phyloP scores from a whole-genome alignment of 2,888 invertebrate genomes.

The Therioaphis trifolii region DNA sequence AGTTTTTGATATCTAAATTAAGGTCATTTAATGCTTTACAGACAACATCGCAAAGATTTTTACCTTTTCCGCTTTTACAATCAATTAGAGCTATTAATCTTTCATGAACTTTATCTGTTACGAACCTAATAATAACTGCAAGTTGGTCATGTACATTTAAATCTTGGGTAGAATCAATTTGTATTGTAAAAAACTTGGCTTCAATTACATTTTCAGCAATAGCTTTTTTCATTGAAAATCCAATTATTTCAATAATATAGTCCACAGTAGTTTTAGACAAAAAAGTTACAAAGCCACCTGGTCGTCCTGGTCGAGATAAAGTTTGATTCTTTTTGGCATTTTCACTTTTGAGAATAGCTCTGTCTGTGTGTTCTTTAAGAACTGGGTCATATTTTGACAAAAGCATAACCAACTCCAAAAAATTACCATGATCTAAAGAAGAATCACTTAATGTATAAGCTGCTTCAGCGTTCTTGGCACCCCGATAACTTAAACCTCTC shows the following conservation, averaged over 20 bases:
- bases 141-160: not conserved
- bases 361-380: not conserved
- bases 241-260: not conserved
- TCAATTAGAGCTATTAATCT: not conserved
- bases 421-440: not conserved
- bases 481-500: conserved; percentile 11
- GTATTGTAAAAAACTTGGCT: not conserved
- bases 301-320: not conserved
- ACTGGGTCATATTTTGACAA: not conserved
- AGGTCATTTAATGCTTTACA: too few relatives aligned
- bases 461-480: conserved; percentile 1
- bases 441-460: not conserved
- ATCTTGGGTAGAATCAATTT: conserved; percentile 4
- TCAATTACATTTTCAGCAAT: not conserved
- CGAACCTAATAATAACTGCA: not conserved
- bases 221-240: not conserved
- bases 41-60: not conserved
- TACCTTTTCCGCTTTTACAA: not conserved
- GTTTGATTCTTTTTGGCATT: not conserved
- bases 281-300: not conserved
- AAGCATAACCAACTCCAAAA: not conserved
- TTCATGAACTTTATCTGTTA: not conserved
- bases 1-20: too few relatives aligned
- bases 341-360: not conserved
- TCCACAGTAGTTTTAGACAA: too few relatives aligned